Conservation (phyloP, 2,797 vertebrate genomes). For the Mionectes olivaceus region DNA sequence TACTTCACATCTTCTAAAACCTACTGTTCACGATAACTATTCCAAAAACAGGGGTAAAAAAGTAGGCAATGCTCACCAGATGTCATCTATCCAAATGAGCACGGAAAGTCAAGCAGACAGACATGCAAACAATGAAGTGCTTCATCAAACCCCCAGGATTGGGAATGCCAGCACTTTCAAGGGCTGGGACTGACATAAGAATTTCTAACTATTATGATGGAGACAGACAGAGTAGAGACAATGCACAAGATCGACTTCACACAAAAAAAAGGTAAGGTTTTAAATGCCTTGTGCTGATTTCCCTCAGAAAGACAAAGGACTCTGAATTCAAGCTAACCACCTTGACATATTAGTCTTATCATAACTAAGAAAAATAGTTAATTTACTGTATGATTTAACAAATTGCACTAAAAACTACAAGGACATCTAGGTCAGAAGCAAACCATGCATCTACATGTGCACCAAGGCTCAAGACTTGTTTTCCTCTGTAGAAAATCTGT, state of each 20-base stretch:
- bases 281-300: neutral
- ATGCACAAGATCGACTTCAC: neutral
- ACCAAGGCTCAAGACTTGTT: neutral
- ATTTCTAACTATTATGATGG: neutral
- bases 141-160: neutral
- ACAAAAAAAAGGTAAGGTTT: neutral
- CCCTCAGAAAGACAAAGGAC: neutral
- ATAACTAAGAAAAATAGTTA: neutral
- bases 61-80: neutral
- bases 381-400: neutral
- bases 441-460: neutral
- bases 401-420: neutral
- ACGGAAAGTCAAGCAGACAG: neutral
- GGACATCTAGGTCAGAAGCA: neutral
- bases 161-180: neutral
- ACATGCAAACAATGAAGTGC: neutral
- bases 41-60: neutral
- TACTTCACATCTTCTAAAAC: neutral
- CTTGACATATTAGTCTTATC: neutral
- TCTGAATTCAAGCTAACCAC: neutral
- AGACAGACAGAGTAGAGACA: neutral
- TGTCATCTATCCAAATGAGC: neutral
- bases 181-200: neutral
- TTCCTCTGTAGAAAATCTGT: neutral
- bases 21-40: neutral